phyloP scores from a whole-genome alignment of 2,888 invertebrate species.

The Macrosoma leucophasiata region DNA sequence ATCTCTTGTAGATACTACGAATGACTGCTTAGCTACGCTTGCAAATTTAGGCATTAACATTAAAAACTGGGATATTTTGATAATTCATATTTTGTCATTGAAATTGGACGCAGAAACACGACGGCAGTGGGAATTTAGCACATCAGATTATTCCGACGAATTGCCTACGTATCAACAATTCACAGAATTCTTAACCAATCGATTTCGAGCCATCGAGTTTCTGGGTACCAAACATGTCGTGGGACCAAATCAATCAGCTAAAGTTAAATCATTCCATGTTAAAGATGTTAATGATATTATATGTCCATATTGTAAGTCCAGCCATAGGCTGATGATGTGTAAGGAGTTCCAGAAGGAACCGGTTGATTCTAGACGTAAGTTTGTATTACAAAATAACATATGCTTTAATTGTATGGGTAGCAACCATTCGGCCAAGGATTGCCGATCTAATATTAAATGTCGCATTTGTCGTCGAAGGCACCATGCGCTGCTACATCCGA shows the following conservation, averaged over 20 bases:
- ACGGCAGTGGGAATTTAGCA: slow-evolving; percentile 24
- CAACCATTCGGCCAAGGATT: slow-evolving; percentile 23
- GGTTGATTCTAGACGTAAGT: slow-evolving; percentile 15
- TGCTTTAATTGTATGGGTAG: slow-evolving; percentile 28
- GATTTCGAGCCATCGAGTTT: slow-evolving; percentile 25
- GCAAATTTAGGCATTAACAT: slow-evolving; percentile 18
- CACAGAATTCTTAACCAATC: slow-evolving; percentile 18
- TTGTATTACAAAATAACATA: slow-evolving; percentile 21
- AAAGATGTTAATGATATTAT: slow-evolving; percentile 4
- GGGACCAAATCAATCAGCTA: background rate
- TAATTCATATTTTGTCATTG: slow-evolving; percentile 18
- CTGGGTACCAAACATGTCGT: slow-evolving; percentile 15
- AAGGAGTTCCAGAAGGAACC: slow-evolving; percentile 22
- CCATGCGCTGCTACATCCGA: slow-evolving; percentile 23
- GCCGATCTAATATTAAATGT: slow-evolving; percentile 16
- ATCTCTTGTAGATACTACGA: slow-evolving; percentile 10
- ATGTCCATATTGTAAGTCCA: slow-evolving; percentile 25
- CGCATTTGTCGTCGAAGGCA: slow-evolving; percentile 20
- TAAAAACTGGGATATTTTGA: slow-evolving; percentile 23
- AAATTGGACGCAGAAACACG: slow-evolving; percentile 23
- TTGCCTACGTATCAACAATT: slow-evolving; percentile 24
- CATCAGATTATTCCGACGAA: slow-evolving; percentile 12
- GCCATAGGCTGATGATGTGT: slow-evolving; percentile 24
- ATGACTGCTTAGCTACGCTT: slow-evolving; percentile 21
- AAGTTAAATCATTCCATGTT: background rate